Evolutionary conservation across 2,888 invertebrate species (phyloP).

Genomic region (Temnothorax unifasciatus): DNA sequence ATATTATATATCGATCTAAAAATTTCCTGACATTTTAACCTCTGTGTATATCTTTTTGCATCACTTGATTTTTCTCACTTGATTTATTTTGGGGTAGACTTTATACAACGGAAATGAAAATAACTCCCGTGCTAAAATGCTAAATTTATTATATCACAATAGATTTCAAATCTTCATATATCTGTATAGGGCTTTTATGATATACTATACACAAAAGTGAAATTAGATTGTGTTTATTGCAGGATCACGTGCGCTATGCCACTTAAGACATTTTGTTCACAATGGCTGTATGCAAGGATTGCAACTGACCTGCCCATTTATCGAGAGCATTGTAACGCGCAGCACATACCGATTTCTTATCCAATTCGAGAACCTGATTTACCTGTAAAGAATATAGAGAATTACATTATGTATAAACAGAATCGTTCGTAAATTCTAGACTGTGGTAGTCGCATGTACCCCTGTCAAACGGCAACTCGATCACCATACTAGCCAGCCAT

Average conservation of each 20-base stretch:
- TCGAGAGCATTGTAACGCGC: conserved; percentile 97
- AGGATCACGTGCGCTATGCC: conserved; percentile 45
- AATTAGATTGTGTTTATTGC: conserved; percentile 72
- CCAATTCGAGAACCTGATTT: conserved; percentile 96
- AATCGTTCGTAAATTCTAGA: not conserved
- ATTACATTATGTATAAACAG: not conserved
- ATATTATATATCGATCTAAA: not conserved
- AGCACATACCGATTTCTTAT: conserved; percentile 92
- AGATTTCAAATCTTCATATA: conserved; percentile 77
- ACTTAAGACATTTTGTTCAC: conserved; percentile 96
- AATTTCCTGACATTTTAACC: not conserved
- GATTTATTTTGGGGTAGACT: not conserved
- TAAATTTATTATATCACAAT: conserved; percentile 81
- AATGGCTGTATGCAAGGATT: conserved; percentile 95
- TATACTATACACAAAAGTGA: conserved; percentile 81
- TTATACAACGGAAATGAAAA: conserved; percentile 9
- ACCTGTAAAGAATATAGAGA: conserved; percentile 87
- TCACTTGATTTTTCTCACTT: not conserved
- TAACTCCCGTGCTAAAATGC: conserved; percentile 65
- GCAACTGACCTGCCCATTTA: conserved; percentile 97
- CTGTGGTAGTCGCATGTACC: too few relatives aligned
- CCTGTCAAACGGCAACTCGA: too few relatives aligned
- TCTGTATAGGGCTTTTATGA: conserved; percentile 70
- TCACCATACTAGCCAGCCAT: too few relatives aligned
- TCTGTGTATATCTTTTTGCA: conserved; percentile 5